Evolutionary conservation across 2,888 invertebrate species (phyloP), one percentile per base, ranked within the genome.

Genomic region (Mythimna impura): DNA sequence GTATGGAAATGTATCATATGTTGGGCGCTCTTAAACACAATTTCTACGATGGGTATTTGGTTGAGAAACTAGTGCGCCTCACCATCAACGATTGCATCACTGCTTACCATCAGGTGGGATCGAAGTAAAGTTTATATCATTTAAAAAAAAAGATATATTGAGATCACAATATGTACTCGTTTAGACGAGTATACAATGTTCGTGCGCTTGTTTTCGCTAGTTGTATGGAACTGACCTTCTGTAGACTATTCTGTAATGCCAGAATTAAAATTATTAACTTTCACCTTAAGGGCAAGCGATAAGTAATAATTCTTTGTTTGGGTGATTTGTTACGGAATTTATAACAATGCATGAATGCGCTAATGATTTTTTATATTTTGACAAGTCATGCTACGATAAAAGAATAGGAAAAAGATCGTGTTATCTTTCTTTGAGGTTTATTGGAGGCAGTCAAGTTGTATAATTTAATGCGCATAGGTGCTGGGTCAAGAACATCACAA

Each of bases 231-330:
- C 0, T 2, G 3, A 40, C 14, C 50, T 70, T 78, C 78, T 73
- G 22, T 14, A 25, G 10, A 1, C 4, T 50, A 12, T 50, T 9
- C 22, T 52, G 40, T 58, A 12, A 1, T 17, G 12, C 34, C n/a
- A 9, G 9, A n/a, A 68, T 85, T 77, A 78, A 88, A 86, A 89
- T 86, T 82, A 52, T 86, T 87, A 90, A 87, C 92, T 93, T 88
- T 93, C 89, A 89, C 90, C 88, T 87, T 67, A 67, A 65, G 58
- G 71, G 79, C 80, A 66, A 88, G 89, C 86, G 88, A 89, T 88
- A 84, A 47, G 52, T 55, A 73, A 75, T 75, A 75, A 73, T 75
- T 75, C 72, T 77, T 77, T 78, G 71, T 81, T 82, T 81, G 73
- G 71, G 75, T 76, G 84, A 83, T 87, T 83, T 84, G 81, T 83